Evolutionary conservation across 2,113 vertebrate species (phyloP).

Genomic region (Uropsilus gracilis): DNA sequence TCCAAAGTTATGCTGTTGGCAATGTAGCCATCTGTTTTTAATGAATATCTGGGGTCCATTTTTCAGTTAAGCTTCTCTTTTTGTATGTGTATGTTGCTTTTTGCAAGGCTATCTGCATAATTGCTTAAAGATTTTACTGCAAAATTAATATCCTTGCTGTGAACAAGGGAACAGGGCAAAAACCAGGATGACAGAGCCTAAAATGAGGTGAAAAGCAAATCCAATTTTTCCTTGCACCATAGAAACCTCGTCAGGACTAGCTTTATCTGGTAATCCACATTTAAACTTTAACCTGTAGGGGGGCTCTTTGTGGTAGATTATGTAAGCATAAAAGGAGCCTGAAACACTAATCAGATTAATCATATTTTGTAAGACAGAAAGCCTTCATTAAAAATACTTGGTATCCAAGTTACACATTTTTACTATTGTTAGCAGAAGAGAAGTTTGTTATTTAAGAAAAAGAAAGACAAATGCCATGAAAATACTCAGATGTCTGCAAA

Average conservation of each 20-base stretch:
- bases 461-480: conserved; percentile 71
- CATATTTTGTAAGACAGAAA: conserved; percentile 95
- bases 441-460: conserved; percentile 80
- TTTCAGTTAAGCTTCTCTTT: conserved; percentile 94
- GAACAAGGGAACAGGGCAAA: conserved; percentile 89
- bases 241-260: conserved; percentile 96
- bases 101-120: conserved; percentile 95
- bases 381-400: conserved; percentile 92
- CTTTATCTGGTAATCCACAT: conserved; percentile 99
- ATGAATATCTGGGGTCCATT: conserved; percentile 94
- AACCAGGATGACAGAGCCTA: conserved; percentile 90
- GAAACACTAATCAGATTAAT: conserved; percentile 99
- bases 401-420: conserved; percentile 91
- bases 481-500: conserved; percentile 78
- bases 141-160: conserved; percentile 96
- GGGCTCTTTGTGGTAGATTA: conserved; percentile 98
- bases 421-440: conserved; percentile 64
- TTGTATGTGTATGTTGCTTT: conserved; percentile 94
- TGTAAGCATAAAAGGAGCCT: conserved; percentile 95
- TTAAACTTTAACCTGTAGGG: conserved; percentile 99
- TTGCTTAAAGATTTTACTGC: conserved; percentile 96
- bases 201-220: conserved; percentile 95
- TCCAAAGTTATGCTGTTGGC: conserved; percentile 88
- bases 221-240: conserved; percentile 91
- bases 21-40: conserved; percentile 96